Base-by-base conservation (phyloP, 2,888 invertebrate genomes). In the Eupithecia insigniata region DNA sequence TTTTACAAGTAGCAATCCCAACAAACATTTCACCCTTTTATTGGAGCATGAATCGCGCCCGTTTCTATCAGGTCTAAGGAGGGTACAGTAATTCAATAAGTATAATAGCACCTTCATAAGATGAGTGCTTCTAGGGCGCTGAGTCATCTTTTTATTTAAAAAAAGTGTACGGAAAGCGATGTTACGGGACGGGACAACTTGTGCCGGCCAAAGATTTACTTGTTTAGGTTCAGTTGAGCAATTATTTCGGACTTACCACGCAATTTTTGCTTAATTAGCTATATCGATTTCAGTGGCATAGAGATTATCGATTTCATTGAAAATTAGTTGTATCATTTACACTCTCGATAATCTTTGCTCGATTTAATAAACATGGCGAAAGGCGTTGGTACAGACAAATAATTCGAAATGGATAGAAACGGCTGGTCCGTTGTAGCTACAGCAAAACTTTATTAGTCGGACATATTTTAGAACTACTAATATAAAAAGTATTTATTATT, bases 221-320 rank as follows among this genome's bases (percentile, higher is more conserved):
- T 65, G 64, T 28, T 70, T 66, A 46, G 62, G 70, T 36, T 60
- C 61, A 62, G 61, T n/a, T 28, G 0, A 60, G 32, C 1, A 18
- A 32, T 51, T 51, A 66, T 66, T 71, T 46, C 72, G 34, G 26
- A 32, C 58, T 67, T 26, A 71, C 77, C 67, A 67, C 81, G 68
- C 83, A 81, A 72, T 71, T 74, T 70, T 73, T 77, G 43, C 64
- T 83, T 91, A 91, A 91, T 91, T 91, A 91, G 90, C 90, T 79
- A 74, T 88, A 90, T 90, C 79, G 72, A 76, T 88, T 78, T 78
- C 81, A 78, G 46, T 66, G 58, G 43, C 76, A 73, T 73, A 66
- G n/a, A 60, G 46, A 43, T 36, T 67, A 70, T 66, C 36, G 67
- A 67, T 75, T 72, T 66, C 28, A 22, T 18, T 64, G 46, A 28